Evolutionary conservation across 1,140 invertebrate genomes (phyloP).

Genomic region (Drosophila persimilis): DNA sequence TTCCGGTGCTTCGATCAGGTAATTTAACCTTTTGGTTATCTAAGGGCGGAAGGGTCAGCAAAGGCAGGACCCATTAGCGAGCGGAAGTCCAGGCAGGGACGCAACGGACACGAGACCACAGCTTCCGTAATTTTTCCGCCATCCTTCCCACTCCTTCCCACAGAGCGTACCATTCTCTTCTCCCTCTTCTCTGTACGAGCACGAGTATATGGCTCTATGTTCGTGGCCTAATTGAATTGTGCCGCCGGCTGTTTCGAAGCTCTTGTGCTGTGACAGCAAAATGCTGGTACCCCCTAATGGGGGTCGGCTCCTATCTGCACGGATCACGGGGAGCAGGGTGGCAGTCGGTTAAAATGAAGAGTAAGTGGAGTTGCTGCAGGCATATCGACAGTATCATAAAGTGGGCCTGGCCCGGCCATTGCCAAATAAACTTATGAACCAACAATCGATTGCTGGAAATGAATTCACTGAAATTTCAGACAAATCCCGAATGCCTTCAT

Average conservation of each 20-base stretch:
- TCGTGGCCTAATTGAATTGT: slow-evolving; percentile 65
- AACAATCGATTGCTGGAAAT: slow-evolving; percentile 12
- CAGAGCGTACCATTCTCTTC: not conserved
- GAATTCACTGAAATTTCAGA: slow-evolving; percentile 11
- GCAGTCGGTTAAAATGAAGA: not conserved
- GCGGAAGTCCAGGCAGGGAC: not conserved
- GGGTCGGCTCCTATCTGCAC: too few species aligned
- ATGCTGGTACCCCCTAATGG: slow-evolving; percentile 49
- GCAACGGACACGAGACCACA: too few species aligned
- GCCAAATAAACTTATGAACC: slow-evolving; percentile 23
- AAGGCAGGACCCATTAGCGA: not conserved
- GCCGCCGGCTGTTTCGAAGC: slow-evolving; percentile 55
- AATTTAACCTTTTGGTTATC: slow-evolving; percentile 18
- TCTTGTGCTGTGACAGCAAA: slow-evolving; percentile 62
- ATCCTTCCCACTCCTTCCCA: too few species aligned
- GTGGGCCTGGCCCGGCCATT: slow-evolving; percentile 13
- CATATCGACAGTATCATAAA: slow-evolving; percentile 50
- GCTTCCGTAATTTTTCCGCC: too few species aligned
- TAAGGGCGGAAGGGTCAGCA: not conserved
- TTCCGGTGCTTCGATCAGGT: slow-evolving; percentile 86
- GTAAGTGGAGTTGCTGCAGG: slow-evolving; percentile 8
- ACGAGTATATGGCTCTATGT: slow-evolving; percentile 19
- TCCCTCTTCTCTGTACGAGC: not conserved
- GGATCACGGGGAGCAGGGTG: too few species aligned
- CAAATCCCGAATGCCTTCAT: too few species aligned